phyloP scores from a whole-genome alignment of 2,797 vertebrate species.

The Danio aesculapii region DNA sequence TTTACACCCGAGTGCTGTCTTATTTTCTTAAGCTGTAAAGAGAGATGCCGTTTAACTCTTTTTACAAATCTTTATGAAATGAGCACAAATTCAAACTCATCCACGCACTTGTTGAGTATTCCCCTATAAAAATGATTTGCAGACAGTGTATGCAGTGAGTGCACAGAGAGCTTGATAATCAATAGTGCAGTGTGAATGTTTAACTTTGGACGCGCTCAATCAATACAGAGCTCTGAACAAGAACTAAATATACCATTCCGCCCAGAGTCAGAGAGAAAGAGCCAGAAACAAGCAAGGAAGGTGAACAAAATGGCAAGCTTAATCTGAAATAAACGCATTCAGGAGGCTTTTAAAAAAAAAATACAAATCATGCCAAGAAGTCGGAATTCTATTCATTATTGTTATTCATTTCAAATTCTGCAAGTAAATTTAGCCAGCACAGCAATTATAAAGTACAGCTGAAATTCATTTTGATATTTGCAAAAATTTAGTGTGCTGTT shows the following conservation, averaged over 20 bases:
- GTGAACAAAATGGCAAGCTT: not conserved
- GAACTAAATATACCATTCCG: conserved; percentile 58
- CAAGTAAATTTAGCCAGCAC: no score
- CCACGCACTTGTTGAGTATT: conserved; percentile 8
- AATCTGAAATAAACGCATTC: conserved; percentile 14
- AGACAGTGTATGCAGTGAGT: conserved; percentile 49
- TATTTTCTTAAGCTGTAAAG: not conserved
- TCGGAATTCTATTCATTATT: no score
- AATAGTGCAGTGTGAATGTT: conserved; percentile 66
- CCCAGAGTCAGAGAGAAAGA: conserved; percentile 40
- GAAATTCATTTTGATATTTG: not conserved
- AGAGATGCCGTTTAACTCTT: conserved; percentile 1
- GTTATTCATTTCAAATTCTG: no score
- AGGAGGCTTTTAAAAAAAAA: not conserved
- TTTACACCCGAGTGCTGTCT: not conserved
- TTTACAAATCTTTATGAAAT: conserved; percentile 20
- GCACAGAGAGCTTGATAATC: conserved; percentile 59
- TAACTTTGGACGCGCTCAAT: conserved; percentile 62
- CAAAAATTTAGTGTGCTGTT: not conserved
- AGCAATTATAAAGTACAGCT: not conserved
- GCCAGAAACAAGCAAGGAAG: not conserved
- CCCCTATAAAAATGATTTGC: conserved; percentile 51
- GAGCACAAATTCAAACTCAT: conserved; percentile 7
- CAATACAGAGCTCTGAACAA: conserved; percentile 62
- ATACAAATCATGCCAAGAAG: no score